These are phyloP conservation scores for Actinostola sp. DNA, from an alignment of 92 coral and sea anemone species.

Conservation along the genomic window DNA sequence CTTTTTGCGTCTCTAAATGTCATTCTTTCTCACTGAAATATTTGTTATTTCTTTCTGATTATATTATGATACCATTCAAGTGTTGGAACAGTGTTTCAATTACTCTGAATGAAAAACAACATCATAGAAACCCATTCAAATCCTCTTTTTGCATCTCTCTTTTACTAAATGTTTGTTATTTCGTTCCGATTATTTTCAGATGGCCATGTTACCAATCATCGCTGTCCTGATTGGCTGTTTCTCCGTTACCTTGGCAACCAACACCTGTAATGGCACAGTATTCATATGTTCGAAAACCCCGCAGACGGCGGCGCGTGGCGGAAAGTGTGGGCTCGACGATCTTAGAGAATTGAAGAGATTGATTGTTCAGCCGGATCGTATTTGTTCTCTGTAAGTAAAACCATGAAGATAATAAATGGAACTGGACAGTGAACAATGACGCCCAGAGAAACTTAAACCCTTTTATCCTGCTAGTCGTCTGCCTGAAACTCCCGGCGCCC, in stretches of 20 bases:
- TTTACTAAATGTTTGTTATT: background rate
- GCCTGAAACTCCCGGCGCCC: too few species aligned
- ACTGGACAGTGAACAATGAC: too few species aligned
- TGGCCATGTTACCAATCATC: slow-evolving; percentile 4
- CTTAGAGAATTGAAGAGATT: background rate
- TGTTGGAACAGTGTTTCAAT: background rate
- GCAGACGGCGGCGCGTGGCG: slow-evolving; percentile 7
- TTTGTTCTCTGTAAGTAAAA: background rate
- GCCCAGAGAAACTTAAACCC: too few species aligned
- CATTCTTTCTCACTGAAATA: too few species aligned
- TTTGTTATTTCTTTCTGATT: background rate
- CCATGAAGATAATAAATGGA: background rate
- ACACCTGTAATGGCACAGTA: slow-evolving; percentile 1
- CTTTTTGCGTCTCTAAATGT: background rate
- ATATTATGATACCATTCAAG: background rate
- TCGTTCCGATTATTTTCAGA: background rate
- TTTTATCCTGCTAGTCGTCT: too few species aligned
- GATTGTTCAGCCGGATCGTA: background rate
- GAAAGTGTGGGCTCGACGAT: slow-evolving; percentile 16
- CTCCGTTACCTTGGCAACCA: slow-evolving; percentile 8
- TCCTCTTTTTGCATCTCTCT: background rate
- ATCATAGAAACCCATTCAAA: background rate
- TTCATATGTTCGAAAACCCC: slow-evolving; percentile 23
- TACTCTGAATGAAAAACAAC: too few species aligned
- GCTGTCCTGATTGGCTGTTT: slow-evolving; percentile 10